Evolutionary conservation across 2,888 invertebrate genomes (phyloP), one percentile per base, ranked within the genome.

Genomic region (Mythimna ferrago): DNA sequence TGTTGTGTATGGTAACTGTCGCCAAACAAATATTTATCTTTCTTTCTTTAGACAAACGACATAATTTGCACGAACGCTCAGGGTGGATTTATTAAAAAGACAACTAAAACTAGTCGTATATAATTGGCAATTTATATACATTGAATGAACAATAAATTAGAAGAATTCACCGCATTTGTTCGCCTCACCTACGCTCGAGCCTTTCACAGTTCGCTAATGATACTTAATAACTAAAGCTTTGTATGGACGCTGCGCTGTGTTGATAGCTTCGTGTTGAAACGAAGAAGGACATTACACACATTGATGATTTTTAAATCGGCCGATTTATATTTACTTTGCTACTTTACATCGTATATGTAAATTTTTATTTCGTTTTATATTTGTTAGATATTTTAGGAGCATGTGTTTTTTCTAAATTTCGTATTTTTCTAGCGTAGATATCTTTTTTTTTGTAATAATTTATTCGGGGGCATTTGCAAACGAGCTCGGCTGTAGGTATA

Each of bases 111-210:
- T 89, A 89, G 89, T 86, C 86, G 82, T 82, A 88, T 85, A 88
- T 89, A 93, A 95, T 94, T 91, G 92, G 86, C 93, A 92, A 94
- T 94, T 94, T 93, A 93, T 92, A 93, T 89, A 90, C 90, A 83
- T 87, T 83, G 88, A 88, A 88, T 89, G 87, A 86, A 88, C 89
- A 91, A 93, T 94, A 94, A 93, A 94, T 94, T 91, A 90, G 82
- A 87, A 83, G 86, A 89, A 88, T 90, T 91, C 89, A 82, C 80
- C 85, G 84, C 91, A 91, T 92, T 91, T 91, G 90, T 92, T 89
- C 88, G 82, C 89, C 88, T 81, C 88, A 91, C 93, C 89, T 90
- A 87, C 85, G 84, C 81, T 79, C 77, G 74, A 78, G 81, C 84
- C 85, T 86, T 89, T 73, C 58, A 63, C 76, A 78, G 77, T 48